These are phyloP conservation scores for Heterochromis multidens DNA, from an alignment of 2,113 vertebrate species.

Conservation along the genomic window DNA sequence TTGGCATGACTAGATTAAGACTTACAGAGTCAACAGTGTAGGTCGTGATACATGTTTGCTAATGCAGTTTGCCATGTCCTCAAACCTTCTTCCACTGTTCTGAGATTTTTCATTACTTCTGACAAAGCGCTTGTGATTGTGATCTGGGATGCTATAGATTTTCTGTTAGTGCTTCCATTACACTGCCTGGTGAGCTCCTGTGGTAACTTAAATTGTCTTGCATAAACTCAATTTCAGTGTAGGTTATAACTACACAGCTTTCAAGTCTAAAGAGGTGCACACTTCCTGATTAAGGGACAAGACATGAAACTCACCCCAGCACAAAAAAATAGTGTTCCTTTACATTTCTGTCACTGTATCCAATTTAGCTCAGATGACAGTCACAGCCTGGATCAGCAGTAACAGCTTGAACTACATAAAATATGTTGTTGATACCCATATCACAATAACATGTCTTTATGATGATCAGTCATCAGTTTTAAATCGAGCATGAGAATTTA, in stretches of 20 bases:
- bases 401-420: neutral
- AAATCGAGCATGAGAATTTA: neutral
- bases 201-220: neutral
- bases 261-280: neutral
- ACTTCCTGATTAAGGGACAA: neutral
- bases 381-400: neutral
- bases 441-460: neutral
- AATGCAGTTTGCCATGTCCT: neutral
- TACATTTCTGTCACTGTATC: neutral
- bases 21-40: neutral
- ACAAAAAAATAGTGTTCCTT: neutral
- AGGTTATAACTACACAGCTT: neutral
- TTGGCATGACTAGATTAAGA: neutral
- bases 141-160: neutral
- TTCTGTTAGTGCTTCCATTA: neutral
- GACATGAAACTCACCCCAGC: neutral
- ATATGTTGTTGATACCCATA: neutral
- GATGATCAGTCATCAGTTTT: neutral
- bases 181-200: neutral
- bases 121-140: neutral
- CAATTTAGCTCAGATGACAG: neutral
- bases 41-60: neutral
- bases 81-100: neutral
- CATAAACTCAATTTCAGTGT: neutral
- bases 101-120: neutral